Percentiles rank a stretch among this genome's conserved stretches.
These are phyloP conservation scores for Liopterus haemorrhoidalis DNA, from an alignment of 2,888 invertebrate genomes.

Conservation along the genomic window DNA sequence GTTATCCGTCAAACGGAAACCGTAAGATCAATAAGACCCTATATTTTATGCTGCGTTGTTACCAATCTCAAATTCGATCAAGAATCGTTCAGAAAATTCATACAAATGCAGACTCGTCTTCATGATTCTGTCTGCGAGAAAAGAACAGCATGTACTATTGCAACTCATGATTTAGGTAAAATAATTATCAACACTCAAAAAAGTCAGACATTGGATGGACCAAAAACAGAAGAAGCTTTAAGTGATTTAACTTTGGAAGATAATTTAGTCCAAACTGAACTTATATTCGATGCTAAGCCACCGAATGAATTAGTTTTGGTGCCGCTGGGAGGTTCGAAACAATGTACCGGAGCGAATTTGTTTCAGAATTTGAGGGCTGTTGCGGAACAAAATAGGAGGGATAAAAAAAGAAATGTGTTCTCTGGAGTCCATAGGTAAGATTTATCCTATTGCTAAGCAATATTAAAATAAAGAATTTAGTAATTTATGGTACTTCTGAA, in stretches of 20 bases:
- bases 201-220: no score
- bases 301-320: constrained; percentile 60
- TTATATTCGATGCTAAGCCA: constrained; percentile 52
- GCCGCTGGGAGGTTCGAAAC: constrained; percentile 58
- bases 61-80: constrained; percentile 58
- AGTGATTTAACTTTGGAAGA: no score
- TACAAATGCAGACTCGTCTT: constrained; percentile 70
- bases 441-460: no score
- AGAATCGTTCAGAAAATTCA: constrained; percentile 66
- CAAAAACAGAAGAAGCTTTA: no score
- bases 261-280: constrained; percentile 56
- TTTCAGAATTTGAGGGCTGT: constrained; percentile 65
- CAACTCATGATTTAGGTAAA: constrained; percentile 71
- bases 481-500: no score
- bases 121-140: constrained; percentile 73
- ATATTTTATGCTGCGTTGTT: constrained; percentile 68
- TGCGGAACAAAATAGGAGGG: constrained; percentile 73
- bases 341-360: constrained; percentile 60
- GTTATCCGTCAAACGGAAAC: constrained; percentile 6
- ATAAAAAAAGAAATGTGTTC: constrained; percentile 75
- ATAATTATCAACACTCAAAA: no score
- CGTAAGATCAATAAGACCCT: constrained; percentile 60
- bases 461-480: no score
- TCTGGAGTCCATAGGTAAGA: constrained; percentile 82
- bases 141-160: constrained; percentile 71